A percentile compares a stretch with the other conserved stretches of the same genome.
Evolutionary conservation across 1,140 invertebrate genomes (phyloP).

Genomic region (Wiebesia pumilae): DNA sequence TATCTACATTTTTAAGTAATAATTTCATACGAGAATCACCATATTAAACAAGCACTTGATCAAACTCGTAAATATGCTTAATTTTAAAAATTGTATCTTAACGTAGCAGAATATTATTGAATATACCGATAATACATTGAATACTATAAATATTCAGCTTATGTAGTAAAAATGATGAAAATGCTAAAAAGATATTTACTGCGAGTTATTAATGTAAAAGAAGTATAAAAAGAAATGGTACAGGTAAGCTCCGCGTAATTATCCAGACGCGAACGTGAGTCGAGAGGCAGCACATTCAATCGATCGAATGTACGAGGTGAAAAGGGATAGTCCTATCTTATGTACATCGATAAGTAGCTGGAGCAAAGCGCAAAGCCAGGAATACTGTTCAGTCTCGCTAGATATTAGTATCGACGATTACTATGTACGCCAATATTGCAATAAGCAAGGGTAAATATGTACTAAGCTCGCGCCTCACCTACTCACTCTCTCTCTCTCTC

Average conservation of each 20-base stretch:
- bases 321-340: neutral
- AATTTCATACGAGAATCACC: too few relatives aligned
- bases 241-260: neutral
- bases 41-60: too few relatives aligned
- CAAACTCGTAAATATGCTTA: too few relatives aligned
- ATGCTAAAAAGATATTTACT: neutral
- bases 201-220: neutral
- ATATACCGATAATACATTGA: too few relatives aligned
- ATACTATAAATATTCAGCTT: too few relatives aligned
- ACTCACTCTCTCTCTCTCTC: conserved; percentile 47
- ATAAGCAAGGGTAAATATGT: conserved; percentile 60
- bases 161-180: too few relatives aligned
- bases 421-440: conserved; percentile 57
- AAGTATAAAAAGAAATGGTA: neutral
- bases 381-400: neutral
- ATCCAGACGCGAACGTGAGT: neutral
- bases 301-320: neutral
- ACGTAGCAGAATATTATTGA: too few relatives aligned
- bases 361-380: conserved; percentile 10
- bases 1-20: too few relatives aligned
- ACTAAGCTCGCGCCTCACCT: conserved; percentile 55
- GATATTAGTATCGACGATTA: conserved; percentile 49
- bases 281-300: neutral
- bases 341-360: conserved; percentile 20
- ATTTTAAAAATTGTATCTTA: too few relatives aligned